These are phyloP conservation scores for Fragariocoptes setiger DNA, from an alignment of 1,140 invertebrate species.

Conservation along the genomic window DNA sequence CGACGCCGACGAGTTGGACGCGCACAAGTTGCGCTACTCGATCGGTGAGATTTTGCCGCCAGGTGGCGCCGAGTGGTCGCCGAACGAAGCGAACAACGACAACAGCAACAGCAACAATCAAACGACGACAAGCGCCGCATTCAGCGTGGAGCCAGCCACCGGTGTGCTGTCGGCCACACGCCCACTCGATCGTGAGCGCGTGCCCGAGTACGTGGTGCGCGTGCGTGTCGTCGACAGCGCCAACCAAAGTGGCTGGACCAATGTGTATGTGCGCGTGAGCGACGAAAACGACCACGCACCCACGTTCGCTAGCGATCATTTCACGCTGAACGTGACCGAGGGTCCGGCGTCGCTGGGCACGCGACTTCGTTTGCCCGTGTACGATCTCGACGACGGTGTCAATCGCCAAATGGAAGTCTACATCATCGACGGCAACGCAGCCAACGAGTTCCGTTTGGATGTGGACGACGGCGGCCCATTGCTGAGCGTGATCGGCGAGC, in stretches of 20 bases:
- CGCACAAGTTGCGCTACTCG: slow-evolving; percentile 11
- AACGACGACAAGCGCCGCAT: too few relatives aligned
- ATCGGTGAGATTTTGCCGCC: slow-evolving; percentile 9
- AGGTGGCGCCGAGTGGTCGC: slow-evolving; percentile 3
- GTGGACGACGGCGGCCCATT: slow-evolving; percentile 13
- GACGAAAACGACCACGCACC: slow-evolving; percentile 16
- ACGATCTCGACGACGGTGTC: slow-evolving; percentile 14
- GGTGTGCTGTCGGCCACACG: slow-evolving; percentile 12
- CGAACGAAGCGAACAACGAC: slow-evolving; percentile 8
- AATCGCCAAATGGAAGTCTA: slow-evolving; percentile 18
- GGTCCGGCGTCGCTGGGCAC: slow-evolving; percentile 15
- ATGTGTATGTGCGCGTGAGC: slow-evolving; percentile 16
- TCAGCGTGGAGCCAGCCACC: slow-evolving; percentile 12
- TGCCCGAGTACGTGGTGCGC: slow-evolving; percentile 10
- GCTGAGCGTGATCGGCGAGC: slow-evolving; percentile 12
- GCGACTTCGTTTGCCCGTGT: slow-evolving; percentile 11
- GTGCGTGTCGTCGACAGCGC: slow-evolving; percentile 13
- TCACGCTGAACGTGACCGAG: slow-evolving; percentile 17
- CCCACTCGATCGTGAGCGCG: slow-evolving; percentile 12
- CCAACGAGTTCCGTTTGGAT: slow-evolving; percentile 13
- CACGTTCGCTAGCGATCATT: slow-evolving; percentile 17
- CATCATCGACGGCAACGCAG: slow-evolving; percentile 17
- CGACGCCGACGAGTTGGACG: slow-evolving; percentile 13
- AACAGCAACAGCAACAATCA: too few relatives aligned
- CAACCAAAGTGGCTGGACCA: slow-evolving; percentile 14